Conservation (phyloP, 1,140 invertebrate species). For the Parasteatoda tepidariorum region DNA sequence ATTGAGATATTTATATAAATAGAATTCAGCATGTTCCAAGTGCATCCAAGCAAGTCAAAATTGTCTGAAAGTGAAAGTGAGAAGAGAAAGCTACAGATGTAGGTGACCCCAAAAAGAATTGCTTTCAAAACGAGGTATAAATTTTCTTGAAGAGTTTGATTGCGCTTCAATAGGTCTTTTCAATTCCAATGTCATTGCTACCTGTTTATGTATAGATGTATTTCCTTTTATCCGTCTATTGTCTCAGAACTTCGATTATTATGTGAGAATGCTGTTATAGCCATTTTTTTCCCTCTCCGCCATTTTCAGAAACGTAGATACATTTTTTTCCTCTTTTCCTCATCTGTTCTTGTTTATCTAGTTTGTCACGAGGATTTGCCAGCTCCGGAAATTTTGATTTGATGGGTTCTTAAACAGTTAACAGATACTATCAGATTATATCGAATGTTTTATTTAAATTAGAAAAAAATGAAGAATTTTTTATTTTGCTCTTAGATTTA, state of each 20-base stretch:
- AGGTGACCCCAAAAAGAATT: conserved; percentile 35
- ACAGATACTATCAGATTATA: too few species aligned
- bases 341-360: not conserved
- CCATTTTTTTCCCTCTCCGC: not conserved
- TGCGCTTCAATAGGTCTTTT: conserved; percentile 18
- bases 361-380: not conserved
- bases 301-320: too few species aligned
- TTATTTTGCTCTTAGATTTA: too few species aligned
- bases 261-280: too few species aligned
- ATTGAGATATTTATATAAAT: too few species aligned
- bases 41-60: not conserved
- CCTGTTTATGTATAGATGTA: not conserved
- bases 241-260: not conserved
- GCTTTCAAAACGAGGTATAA: conserved; percentile 28
- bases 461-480: too few species aligned
- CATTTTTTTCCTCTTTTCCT: not conserved
- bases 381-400: too few species aligned
- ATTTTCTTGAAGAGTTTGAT: conserved; percentile 24
- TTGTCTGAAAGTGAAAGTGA: conserved; percentile 44
- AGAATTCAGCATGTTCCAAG: not conserved
- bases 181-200: conserved; percentile 40
- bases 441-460: too few species aligned
- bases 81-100: conserved; percentile 8
- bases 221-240: not conserved
- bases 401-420: too few species aligned